These are phyloP conservation scores for Ophthalmolycus amberensis DNA, from an alignment of 2,113 vertebrate genomes.

Conservation along the genomic window DNA sequence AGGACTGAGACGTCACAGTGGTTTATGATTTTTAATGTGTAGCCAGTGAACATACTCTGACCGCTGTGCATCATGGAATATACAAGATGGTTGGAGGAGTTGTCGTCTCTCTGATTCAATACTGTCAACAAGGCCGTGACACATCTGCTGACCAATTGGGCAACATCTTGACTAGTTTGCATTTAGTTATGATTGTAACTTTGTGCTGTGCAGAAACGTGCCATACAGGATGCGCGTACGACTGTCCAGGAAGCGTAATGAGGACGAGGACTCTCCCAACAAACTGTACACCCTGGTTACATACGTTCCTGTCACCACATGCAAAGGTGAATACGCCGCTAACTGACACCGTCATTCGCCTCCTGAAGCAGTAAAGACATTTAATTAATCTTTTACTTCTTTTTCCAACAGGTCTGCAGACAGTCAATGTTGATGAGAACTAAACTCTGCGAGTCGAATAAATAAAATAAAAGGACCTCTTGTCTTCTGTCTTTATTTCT, in stretches of 20 bases:
- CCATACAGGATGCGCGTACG: conserved; percentile 95
- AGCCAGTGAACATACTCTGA: not conserved
- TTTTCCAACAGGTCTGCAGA: conserved; percentile 90
- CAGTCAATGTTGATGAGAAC: conserved; percentile 97
- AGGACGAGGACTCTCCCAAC: conserved; percentile 98
- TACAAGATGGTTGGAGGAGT: not conserved
- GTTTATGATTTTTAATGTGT: not conserved
- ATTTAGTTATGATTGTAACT: not conserved
- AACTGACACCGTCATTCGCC: not conserved
- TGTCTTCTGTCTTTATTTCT: conserved; percentile 33
- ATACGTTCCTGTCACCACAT: conserved; percentile 94
- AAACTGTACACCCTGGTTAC: conserved; percentile 96
- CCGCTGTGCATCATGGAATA: not conserved
- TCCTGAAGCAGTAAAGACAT: not conserved
- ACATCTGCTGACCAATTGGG: not conserved
- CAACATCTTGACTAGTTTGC: not conserved
- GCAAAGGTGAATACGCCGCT: conserved; percentile 86
- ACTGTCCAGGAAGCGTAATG: conserved; percentile 94
- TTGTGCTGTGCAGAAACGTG: conserved; percentile 86
- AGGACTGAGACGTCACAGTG: not conserved
- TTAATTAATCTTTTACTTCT: not conserved
- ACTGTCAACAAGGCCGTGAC: not conserved
- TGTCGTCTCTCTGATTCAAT: not conserved
- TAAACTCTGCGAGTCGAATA: conserved; percentile 82
- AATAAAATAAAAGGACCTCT: conserved; percentile 63